Evolutionary conservation across 2,113 vertebrate genomes (phyloP).

Genomic region (Xenus cinereus): DNA sequence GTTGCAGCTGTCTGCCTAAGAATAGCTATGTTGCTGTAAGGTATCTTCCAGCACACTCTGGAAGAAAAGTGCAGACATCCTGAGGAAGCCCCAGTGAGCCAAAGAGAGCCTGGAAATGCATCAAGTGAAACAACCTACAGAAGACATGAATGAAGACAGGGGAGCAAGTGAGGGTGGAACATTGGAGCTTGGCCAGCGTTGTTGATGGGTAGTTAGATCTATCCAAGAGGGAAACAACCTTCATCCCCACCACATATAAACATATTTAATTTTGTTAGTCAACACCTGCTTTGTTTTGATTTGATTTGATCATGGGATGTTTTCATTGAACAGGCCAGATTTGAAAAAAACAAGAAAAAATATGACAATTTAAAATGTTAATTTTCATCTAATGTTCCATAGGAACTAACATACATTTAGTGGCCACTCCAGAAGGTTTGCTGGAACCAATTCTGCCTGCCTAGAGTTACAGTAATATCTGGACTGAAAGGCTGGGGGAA

Average conservation of each 20-base stretch:
- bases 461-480: not conserved
- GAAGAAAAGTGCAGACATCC: not conserved
- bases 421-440: not conserved
- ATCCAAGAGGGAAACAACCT: not conserved
- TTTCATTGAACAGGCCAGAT: not conserved
- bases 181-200: not conserved
- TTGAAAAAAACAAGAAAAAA: not conserved
- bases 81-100: not conserved
- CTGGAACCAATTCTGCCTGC: not conserved
- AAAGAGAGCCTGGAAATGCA: not conserved
- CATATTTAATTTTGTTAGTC: not conserved
- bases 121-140: not conserved
- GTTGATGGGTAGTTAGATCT: not conserved
- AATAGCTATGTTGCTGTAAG: not conserved
- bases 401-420: not conserved
- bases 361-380: not conserved
- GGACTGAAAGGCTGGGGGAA: not conserved
- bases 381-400: not conserved
- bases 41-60: not conserved
- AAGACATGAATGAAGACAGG: not conserved
- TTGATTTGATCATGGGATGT: not conserved
- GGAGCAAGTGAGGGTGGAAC: not conserved
- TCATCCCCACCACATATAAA: not conserved
- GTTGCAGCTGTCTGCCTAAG: not conserved
- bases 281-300: not conserved